A percentile compares a stretch with the other conserved stretches of the same genome.
phyloP scores from a whole-genome alignment of 2,113 vertebrate species.

The Thunnus maccoyii region DNA sequence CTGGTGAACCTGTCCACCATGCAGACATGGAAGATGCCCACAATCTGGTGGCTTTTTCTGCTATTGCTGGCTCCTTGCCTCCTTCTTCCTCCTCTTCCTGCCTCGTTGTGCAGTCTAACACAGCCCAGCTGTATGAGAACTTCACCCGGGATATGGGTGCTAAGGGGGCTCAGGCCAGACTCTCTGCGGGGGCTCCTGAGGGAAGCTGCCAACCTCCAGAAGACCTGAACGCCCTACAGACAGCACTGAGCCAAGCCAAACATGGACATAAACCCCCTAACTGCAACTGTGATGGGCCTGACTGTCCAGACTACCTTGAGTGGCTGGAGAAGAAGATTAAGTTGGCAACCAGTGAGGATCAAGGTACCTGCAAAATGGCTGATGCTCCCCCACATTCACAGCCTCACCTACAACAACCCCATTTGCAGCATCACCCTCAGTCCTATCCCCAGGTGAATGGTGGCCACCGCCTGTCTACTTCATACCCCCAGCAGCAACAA shows the following conservation, averaged over 20 bases:
- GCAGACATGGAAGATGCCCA: slow-evolving; percentile 91
- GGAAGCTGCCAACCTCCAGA: slow-evolving; percentile 79
- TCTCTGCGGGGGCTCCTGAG: slow-evolving; percentile 70
- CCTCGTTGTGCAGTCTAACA: slow-evolving; percentile 76
- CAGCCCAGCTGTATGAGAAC: slow-evolving; percentile 90
- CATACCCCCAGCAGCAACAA: slow-evolving; percentile 69
- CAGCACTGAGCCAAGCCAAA: slow-evolving; percentile 91
- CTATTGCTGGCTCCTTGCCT: slow-evolving; percentile 90
- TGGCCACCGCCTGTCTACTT: slow-evolving; percentile 55
- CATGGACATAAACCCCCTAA: slow-evolving; percentile 95
- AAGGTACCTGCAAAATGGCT: slow-evolving; percentile 64
- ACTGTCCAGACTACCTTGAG: slow-evolving; percentile 98
- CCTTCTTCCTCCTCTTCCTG: slow-evolving; percentile 74
- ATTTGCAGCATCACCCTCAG: slow-evolving; percentile 62
- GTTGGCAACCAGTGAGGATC: slow-evolving; percentile 81
- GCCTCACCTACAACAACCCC: slow-evolving; percentile 60
- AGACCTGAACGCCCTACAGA: slow-evolving; percentile 91
- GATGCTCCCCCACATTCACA: slow-evolving; percentile 61
- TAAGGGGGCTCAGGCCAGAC: slow-evolving; percentile 67
- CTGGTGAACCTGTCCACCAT: slow-evolving; percentile 73
- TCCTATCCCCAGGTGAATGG: slow-evolving; percentile 74
- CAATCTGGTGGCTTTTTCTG: slow-evolving; percentile 94
- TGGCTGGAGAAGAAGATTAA: slow-evolving; percentile 98
- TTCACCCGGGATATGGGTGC: slow-evolving; percentile 92
- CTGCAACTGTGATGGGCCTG: slow-evolving; percentile 96